phyloP scores from a whole-genome alignment of 2,113 vertebrate genomes.

The Rutilus rutilus region DNA sequence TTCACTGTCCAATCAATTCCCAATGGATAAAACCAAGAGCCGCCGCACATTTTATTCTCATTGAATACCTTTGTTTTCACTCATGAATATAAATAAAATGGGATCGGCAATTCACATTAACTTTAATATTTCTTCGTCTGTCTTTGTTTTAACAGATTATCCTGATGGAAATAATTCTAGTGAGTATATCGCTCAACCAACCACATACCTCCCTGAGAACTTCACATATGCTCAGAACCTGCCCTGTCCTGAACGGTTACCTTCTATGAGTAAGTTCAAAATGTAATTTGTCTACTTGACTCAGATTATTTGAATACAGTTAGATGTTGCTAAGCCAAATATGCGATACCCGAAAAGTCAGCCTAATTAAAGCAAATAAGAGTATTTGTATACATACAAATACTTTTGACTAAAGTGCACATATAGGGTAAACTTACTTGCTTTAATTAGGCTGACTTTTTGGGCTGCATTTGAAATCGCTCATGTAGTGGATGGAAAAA shows the following conservation, averaged over 20 bases:
- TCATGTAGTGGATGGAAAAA: neutral
- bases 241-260: conserved; percentile 92
- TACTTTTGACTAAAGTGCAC: neutral
- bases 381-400: neutral
- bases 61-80: neutral
- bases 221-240: conserved; percentile 91
- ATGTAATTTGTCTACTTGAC: neutral
- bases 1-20: neutral
- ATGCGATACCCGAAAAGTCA: neutral
- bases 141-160: conserved; percentile 81
- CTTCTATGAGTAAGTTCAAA: conserved; percentile 92
- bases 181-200: conserved; percentile 88
- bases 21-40: neutral
- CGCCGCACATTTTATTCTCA: neutral
- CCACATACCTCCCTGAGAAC: conserved; percentile 94
- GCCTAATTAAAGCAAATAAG: no score
- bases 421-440: neutral
- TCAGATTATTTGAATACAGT: neutral
- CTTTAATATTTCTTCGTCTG: neutral
- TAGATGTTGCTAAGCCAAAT: no score
- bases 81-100: neutral
- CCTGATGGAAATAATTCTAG: conserved; percentile 93
- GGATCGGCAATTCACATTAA: neutral
- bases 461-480: neutral
- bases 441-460: neutral